Conservation (phyloP, 2,888 invertebrate genomes). For the Lithophane leautieri region DNA sequence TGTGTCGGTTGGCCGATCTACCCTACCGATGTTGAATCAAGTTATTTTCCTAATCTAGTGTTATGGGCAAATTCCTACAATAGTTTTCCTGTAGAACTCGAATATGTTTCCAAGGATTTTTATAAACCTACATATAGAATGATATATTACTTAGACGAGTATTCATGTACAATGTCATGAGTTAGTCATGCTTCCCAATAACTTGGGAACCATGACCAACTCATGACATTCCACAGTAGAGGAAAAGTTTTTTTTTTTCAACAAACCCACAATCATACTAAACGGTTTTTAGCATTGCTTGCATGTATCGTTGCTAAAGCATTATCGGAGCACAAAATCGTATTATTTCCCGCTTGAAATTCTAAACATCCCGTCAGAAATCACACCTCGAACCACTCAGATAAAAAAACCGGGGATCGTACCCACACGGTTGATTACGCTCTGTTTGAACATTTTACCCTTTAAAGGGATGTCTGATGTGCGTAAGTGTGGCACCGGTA, state of each 20-base stretch:
- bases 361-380: conserved; percentile 37
- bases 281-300: neutral
- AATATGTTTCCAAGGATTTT: conserved; percentile 26
- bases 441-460: conserved; percentile 55
- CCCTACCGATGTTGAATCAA: conserved; percentile 1
- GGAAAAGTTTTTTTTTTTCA: neutral
- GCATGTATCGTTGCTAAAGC: neutral
- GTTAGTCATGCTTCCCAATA: neutral
- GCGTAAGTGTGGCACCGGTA: conserved; percentile 21
- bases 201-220: neutral
- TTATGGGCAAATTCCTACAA: conserved; percentile 7
- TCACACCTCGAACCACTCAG: conserved; percentile 15
- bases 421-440: conserved; percentile 48
- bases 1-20: neutral
- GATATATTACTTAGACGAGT: neutral
- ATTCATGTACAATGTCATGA: neutral
- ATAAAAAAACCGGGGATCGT: conserved; percentile 33
- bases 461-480: conserved; percentile 40
- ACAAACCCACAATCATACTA: neutral
- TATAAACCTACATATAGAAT: neutral
- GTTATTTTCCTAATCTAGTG: neutral
- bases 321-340: neutral
- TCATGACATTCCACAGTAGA: neutral
- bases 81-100: conserved; percentile 28
- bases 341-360: conserved; percentile 20